Evolutionary conservation across 1,140 invertebrate genomes (phyloP), one percentile per base, ranked within the genome.

Genomic region (Lysiphlebus fabarum): DNA sequence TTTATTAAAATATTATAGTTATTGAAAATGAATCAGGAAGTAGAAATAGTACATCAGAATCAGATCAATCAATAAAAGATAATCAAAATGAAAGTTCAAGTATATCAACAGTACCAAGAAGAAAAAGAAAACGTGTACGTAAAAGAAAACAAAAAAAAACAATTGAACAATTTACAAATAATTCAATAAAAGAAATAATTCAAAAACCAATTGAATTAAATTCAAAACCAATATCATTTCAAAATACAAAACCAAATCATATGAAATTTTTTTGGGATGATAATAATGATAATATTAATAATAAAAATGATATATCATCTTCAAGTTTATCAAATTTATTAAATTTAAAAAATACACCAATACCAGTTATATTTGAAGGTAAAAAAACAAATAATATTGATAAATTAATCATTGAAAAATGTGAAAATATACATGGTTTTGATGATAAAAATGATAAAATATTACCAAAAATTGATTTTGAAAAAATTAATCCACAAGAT

Each of bases 131-230:
- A 63, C 55, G 67, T 45, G 33, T 58, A 7, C 64, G 72, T 40
- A 71, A 56, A 47, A 26, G 54, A 33, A 69, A 63, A 7, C 14
- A 10, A 59, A 61, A n/a, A 9, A 56, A 57, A 7, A 14, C 34
- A 5, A 7, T 4, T 10, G 7, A 37, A 42, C 36, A 37, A 2
- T 34, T 5, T 14, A 8, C 12, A 56, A 56, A 38, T 8, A 33
- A 9, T 12, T 36, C 37, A 38, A 14, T 11, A 41, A 10, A 43
- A 45, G 66, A 66, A 33, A 72, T 62, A 12, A 65, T 70, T 9
- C 56, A 66, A 36, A 69, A 38, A 68, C 72, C 55, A 72, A 72
- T 58, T 48, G 68, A 4, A 72, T 73, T 54, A 44, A 56, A 48
- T 34, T 6, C 49, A 10, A 65, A 65, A 26, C 1, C 17, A 26